Base-by-base conservation (phyloP, 1,140 invertebrate genomes). In the Drosophila obscura region DNA sequence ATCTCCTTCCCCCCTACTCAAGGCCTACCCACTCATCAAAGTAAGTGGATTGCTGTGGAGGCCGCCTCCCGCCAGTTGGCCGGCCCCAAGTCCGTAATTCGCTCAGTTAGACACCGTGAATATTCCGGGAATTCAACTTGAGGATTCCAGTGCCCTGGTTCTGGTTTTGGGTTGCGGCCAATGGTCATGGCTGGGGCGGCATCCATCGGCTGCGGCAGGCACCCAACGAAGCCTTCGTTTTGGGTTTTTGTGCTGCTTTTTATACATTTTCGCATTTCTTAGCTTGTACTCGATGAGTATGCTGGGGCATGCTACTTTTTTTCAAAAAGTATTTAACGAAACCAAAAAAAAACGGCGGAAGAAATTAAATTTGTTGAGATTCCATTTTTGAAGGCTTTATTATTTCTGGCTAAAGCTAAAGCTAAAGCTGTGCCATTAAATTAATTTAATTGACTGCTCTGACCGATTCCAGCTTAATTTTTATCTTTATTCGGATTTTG, bases 1-100 rank as follows among this genome's bases (percentile, higher is more conserved):
- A 11, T 35, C 8, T 9, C 3, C 4, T 15, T 6, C 3, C 24
- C 13, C 28, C 62, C 22, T 13, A 22, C 3, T 11, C 1, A 1
- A 1, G 1, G 1, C 19, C 19, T 50, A 8, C 19, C 35, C 28
- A 7, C 8, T 56, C 26, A 39, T 28, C 49, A 35, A 15, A 39
- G 44, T 69, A 68, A 69, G 66, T 69, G 66, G 66, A 68, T 49
- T 67, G 66, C 26, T 69, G 66, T 63, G 26, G 45, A 35, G 66
- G 63, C 31, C 9, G n/a, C n/a, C n/a, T n/a, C n/a, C n/a, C n/a
- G n/a, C n/a, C n/a, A n/a, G n/a, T n/a, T n/a, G n/a, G n/a, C 5
- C 1, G 8, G 26, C 26, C 26, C 26, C 24, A 50, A 50, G 63
- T 65, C 45, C 63, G 63, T 66, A 50, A 64, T 66, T 66, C 63